Conservation (phyloP, 2,113 vertebrate species). For the Xenopus laevis region DNA sequence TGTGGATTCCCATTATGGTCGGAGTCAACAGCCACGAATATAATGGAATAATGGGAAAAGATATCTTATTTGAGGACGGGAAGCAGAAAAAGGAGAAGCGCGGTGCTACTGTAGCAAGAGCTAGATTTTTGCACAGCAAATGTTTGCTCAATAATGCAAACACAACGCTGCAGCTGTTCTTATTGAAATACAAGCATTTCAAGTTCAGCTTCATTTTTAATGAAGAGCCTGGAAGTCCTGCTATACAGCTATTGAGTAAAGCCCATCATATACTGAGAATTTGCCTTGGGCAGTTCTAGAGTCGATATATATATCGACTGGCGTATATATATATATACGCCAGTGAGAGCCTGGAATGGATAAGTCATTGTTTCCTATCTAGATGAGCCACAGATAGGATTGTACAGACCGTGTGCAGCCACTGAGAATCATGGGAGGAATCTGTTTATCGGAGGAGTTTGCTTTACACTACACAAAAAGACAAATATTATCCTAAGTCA, state of each 20-base stretch:
- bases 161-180: too few relatives aligned
- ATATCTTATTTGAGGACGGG: too few relatives aligned
- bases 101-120: too few relatives aligned
- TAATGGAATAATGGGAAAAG: too few relatives aligned
- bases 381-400: constrained; percentile 24
- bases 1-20: too few relatives aligned
- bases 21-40: too few relatives aligned
- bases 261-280: neutral
- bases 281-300: constrained; percentile 18
- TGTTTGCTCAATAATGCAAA: too few relatives aligned
- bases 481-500: constrained; percentile 29
- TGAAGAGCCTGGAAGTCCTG: neutral
- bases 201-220: neutral
- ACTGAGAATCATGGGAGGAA: constrained; percentile 16
- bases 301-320: too few relatives aligned
- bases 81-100: too few relatives aligned
- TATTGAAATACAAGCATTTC: too few relatives aligned
- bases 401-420: constrained; percentile 10
- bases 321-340: too few relatives aligned
- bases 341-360: neutral
- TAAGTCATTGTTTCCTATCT: constrained; percentile 18
- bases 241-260: neutral
- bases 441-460: constrained; percentile 38
- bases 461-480: constrained; percentile 19
- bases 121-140: too few relatives aligned